Evolutionary conservation across 2,113 vertebrate species (phyloP).

Genomic region (Mungos mungo): DNA sequence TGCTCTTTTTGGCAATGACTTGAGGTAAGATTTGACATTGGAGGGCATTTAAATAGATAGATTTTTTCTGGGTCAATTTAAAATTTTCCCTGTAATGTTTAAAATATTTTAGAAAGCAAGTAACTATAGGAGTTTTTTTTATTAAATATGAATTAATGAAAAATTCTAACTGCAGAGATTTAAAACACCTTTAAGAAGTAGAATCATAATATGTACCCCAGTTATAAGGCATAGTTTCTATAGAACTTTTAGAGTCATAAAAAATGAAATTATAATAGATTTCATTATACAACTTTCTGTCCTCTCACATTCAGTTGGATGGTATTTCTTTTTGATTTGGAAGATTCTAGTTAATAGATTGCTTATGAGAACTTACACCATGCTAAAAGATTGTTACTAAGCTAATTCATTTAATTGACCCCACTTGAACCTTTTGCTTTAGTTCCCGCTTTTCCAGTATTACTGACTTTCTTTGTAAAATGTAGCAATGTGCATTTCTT

Average conservation of each 20-base stretch:
- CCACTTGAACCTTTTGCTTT: neutral
- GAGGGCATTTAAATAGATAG: neutral
- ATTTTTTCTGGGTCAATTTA: neutral
- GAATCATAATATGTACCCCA: neutral
- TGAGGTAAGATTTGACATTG: neutral
- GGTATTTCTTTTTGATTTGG: neutral
- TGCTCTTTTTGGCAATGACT: slow-evolving; percentile 16
- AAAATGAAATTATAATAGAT: neutral
- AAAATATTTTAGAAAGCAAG: neutral
- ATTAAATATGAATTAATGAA: neutral
- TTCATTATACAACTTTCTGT: neutral
- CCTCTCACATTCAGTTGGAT: neutral
- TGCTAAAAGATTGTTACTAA: neutral
- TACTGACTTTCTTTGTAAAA: neutral
- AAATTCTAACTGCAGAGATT: neutral
- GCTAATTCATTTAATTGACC: neutral
- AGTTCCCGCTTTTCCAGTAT: neutral
- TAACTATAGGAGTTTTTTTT: neutral
- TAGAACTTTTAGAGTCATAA: neutral
- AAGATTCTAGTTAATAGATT: neutral
- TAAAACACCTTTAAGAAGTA: neutral
- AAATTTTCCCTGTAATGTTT: slow-evolving; percentile 2
- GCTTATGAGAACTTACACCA: neutral
- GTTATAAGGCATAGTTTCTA: neutral
- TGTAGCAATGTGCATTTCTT: neutral